Evolutionary conservation across 2,113 vertebrate genomes (phyloP).

Genomic region (Anthoscopus minutus): DNA sequence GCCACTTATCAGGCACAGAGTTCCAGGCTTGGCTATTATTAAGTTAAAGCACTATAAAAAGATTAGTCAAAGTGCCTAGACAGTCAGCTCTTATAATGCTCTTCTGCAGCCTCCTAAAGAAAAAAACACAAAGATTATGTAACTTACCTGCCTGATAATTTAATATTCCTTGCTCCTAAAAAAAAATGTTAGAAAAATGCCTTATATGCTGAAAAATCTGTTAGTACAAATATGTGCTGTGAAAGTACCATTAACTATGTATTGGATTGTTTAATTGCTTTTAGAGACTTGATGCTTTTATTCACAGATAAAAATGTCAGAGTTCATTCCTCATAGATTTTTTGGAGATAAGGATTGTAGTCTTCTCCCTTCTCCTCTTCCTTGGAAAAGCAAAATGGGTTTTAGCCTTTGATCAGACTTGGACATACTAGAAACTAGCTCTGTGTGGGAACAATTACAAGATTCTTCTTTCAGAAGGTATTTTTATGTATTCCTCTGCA

Average conservation of each 20-base stretch:
- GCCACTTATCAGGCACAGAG: constrained; percentile 2
- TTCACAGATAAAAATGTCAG: background rate
- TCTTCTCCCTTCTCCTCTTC: background rate
- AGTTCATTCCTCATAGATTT: background rate
- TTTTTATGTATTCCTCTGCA: background rate
- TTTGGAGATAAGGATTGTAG: background rate
- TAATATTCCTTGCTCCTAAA: constrained; percentile 14
- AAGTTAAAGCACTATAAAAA: constrained; percentile 47
- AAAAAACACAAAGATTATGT: constrained; percentile 12
- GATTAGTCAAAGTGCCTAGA: constrained; percentile 38
- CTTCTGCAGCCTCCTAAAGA: constrained; percentile 15
- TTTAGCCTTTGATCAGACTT: background rate
- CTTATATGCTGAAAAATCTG: background rate
- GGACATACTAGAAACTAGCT: background rate
- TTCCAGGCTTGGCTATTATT: constrained; percentile 35
- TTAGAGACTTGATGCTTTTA: background rate
- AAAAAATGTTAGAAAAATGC: background rate
- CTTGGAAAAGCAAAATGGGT: background rate
- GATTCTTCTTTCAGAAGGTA: background rate
- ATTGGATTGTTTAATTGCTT: background rate
- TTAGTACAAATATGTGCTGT: background rate
- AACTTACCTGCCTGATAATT: constrained; percentile 33
- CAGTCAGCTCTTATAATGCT: constrained; percentile 24
- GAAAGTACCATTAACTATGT: background rate
- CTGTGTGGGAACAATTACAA: background rate